Base-by-base conservation (phyloP, 2,888 invertebrate genomes). In the Ennomos fuscantarius region DNA sequence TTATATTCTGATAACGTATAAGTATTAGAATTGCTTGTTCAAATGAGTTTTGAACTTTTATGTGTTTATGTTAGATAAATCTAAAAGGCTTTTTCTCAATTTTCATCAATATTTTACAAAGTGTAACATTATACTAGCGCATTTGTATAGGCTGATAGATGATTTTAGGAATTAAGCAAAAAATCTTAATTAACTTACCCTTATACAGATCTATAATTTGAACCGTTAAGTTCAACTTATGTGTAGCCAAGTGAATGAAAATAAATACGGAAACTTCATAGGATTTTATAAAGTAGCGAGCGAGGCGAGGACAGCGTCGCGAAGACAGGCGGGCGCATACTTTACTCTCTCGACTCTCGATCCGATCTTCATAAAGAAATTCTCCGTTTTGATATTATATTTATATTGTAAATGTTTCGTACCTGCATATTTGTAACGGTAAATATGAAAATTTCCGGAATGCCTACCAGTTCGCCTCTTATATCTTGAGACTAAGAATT, bases 331-430 rank as follows among this genome's bases (percentile, higher is more conserved):
- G 73, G 75, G 73, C 80, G 82, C 84, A 86, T 85, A 84, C 84
- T 89, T 93, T 87, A 86, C 90, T 86, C 89, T 87, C 89, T 82
- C 79, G 77, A 77, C 80, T 80, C 78, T 78, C 82, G 86, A 89
- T 87, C 92, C 81, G 87, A 89, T 91, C 91, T 92, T 92, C 92
- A 93, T 92, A 92, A 89, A 89, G 86, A 90, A 92, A 91, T 93
- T 92, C 92, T 87, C 87, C 89, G 85, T 92, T 92, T 92, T 92
- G 90, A 92, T 93, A 92, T 92, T 92, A 91, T 92, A 92, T 90
- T 92, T 92, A 89, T 92, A 90, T 87, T 87, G 83, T 91, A 84
- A 91, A 89, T 87, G 84, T 88, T 87, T 85, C 84, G 84, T 92
- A 93, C 93, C 93, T 93, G 93, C 92, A 93, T 92, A 92, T 92